Percentiles rank a stretch among this genome's conserved stretches.
phyloP scores from a whole-genome alignment of 2,888 invertebrate species.

The Troilus luridus region DNA sequence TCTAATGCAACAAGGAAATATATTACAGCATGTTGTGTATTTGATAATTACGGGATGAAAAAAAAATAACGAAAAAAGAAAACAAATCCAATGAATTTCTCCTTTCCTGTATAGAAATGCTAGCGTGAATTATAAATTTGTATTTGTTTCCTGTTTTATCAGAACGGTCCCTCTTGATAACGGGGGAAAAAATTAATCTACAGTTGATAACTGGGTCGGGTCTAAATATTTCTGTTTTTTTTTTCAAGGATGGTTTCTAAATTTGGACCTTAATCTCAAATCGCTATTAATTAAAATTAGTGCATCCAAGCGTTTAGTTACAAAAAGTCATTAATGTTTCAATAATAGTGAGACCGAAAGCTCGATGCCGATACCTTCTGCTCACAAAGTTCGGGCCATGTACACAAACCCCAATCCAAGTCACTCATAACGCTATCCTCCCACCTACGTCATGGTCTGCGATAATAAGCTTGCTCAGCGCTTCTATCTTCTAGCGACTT shows the following conservation, averaged over 20 bases:
- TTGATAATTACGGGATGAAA: neutral
- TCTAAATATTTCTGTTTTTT: neutral
- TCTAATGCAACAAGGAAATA: neutral
- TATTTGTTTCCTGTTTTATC: constrained; percentile 2
- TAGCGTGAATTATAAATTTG: neutral
- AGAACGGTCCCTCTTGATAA: neutral
- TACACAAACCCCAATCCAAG: too few species aligned
- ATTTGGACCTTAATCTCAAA: neutral
- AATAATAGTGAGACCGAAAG: too few species aligned
- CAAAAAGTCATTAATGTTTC: too few species aligned
- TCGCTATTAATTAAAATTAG: neutral
- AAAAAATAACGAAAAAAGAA: neutral
- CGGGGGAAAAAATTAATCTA: neutral
- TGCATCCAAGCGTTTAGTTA: too few species aligned
- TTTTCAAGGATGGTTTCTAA: neutral
- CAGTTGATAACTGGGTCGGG: neutral
- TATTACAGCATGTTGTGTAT: neutral
- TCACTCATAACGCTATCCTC: too few species aligned
- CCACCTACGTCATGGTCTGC: too few species aligned
- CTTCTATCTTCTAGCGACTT: too few species aligned
- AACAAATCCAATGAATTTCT: neutral
- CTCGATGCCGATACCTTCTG: too few species aligned
- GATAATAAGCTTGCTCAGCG: too few species aligned
- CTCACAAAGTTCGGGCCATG: too few species aligned
- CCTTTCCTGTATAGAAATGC: neutral